Base-by-base conservation (phyloP, 2,888 invertebrate species). In the Rhagium mordax region DNA sequence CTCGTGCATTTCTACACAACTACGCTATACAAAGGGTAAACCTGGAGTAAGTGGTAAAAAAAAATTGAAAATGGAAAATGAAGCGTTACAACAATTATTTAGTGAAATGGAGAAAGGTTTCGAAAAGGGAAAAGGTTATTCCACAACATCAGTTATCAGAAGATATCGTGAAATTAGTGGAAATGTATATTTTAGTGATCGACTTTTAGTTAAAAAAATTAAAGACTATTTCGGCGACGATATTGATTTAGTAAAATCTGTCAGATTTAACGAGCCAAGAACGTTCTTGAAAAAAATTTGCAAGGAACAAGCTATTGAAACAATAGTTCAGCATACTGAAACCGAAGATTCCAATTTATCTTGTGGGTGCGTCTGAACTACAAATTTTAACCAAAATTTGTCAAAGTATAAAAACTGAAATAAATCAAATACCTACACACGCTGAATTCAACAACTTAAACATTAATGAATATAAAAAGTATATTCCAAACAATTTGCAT, bases 161-260 rank as follows among this genome's bases (percentile, higher is more conserved):
- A 71, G 57, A 55, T 70, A 70, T 55, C 55, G 53, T 5, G 64
- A 55, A 70, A 70, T 64, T 64, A 10, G 60, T 29, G 61, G 61
- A 61, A 21, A 61, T 33, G 29, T 33, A 33, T 5, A 60, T 70
- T 49, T 60, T 61, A 60, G 60, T 41, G 61, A 70, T 18, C 41
- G 53, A 61, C 60, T 60, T 61, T 61, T 70, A 62, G 55, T 70
- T 70, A 48, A 70, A 70, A 70, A 70, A 70, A 53, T 70, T 70
- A 48, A 47, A 49, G 51, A 61, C 53, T 10, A 70, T 48, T 51
- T 70, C 51, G 49, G 29, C 10, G 51, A 51, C 33, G 15, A 61
- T 41, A 29, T 69, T 41, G 61, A 70, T 61, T 61, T 61, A 61
- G 61, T 61, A 18, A 27, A 49, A 33, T 61, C 62, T 61, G 24